These are phyloP conservation scores for Lethrus apterus DNA, from an alignment of 1,140 invertebrate genomes.

Conservation along the genomic window DNA sequence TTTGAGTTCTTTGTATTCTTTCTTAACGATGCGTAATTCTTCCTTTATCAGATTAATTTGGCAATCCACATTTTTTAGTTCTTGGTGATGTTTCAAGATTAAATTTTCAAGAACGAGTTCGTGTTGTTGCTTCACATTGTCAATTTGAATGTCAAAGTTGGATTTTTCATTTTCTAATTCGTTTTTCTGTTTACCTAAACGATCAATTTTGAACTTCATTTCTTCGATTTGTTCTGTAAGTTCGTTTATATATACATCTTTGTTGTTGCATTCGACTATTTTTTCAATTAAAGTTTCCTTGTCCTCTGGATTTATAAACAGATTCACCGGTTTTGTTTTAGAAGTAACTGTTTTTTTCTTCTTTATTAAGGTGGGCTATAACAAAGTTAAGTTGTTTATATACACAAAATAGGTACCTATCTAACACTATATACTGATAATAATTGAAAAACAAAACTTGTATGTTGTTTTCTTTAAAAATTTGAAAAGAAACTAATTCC, in stretches of 20 bases:
- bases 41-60: no score
- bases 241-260: slow-evolving; percentile 37
- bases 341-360: slow-evolving; percentile 26
- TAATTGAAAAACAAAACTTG: not conserved
- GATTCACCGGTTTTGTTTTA: slow-evolving; percentile 23
- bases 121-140: slow-evolving; percentile 36
- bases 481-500: no score
- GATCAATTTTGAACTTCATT: slow-evolving; percentile 25
- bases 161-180: slow-evolving; percentile 40
- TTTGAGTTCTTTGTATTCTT: not conserved
- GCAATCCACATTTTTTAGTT: no score
- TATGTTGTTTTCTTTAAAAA: not conserved
- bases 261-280: slow-evolving; percentile 39
- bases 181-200: slow-evolving; percentile 32
- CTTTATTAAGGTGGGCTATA: slow-evolving; percentile 34
- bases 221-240: slow-evolving; percentile 37
- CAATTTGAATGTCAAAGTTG: slow-evolving; percentile 37
- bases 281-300: slow-evolving; percentile 35
- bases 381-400: slow-evolving; percentile 12
- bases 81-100: not conserved
- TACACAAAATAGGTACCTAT: not conserved
- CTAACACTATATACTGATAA: not conserved
- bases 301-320: slow-evolving; percentile 21
- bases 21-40: not conserved
- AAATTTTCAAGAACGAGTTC: not conserved